Evolutionary conservation across 2,888 invertebrate species (phyloP), one percentile per base, ranked within the genome.

Genomic region (Octodonta nipae): DNA sequence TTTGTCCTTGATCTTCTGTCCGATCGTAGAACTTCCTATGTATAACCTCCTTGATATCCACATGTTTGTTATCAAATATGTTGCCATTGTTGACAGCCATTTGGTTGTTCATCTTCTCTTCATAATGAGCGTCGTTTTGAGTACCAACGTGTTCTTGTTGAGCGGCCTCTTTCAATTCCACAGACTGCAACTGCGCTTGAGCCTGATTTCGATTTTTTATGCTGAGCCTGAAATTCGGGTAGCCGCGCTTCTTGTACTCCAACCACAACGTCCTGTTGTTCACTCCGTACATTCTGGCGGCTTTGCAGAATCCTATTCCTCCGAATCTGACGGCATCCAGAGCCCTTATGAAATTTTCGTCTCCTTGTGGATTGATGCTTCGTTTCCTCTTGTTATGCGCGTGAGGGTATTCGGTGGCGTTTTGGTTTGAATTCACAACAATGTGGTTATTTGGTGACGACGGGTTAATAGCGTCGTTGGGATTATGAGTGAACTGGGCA

Each of bases 261-360:
- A 85, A 64, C 85, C 85, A 85, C 2, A 86, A 64, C 1, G 85
- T 85, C 34, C 85, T 69, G 61, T 85, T 85, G 60, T 85, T 85
- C 10, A 86, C 83, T 15, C 85, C 85, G 58, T 80, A 85, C 63
- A 83, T 72, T 31, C 82, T 67, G 1, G 85, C 85, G 5, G 85
- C 85, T 52, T 84, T 84, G 60, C 85, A 85, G 60, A 85, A 85
- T 2, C 85, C 85, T 45, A 85, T 82, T 22, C 83, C 82, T 13
- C 85, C 85, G 50, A 75, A 78, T 38, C 84, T 71, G 1, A 85
- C 85, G 0, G 84, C 85, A 52, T 85, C 84, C 30, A 85, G 61
- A 0, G 85, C 85, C 17, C 78, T 67, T 43, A 81, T 77, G 60
- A 85, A 85, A 56, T 84, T 84, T 53, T 84, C 83, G 50, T 82